Conservation (phyloP, 2,113 vertebrate genomes). For the Arothron firmamentum region DNA sequence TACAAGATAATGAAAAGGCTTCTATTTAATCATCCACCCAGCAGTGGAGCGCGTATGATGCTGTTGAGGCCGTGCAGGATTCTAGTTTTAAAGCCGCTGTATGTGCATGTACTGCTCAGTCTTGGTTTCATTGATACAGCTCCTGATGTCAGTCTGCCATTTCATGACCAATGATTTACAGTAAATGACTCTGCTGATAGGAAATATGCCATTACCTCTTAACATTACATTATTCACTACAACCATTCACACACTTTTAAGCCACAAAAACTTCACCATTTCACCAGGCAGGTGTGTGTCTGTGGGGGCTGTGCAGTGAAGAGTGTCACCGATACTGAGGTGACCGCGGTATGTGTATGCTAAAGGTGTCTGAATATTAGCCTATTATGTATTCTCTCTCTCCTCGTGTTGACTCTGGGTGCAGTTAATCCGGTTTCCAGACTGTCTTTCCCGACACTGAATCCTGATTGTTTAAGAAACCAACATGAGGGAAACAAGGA, state of each 20-base stretch:
- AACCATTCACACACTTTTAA: background rate
- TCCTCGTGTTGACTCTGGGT: conserved; percentile 56
- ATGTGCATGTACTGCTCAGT: too few relatives aligned
- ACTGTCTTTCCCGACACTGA: conserved; percentile 29
- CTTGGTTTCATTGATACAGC: too few relatives aligned
- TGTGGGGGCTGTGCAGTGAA: conserved; percentile 10
- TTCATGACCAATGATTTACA: too few relatives aligned
- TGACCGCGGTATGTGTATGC: conserved; percentile 50
- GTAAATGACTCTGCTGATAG: too few relatives aligned
- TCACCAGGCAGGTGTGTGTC: background rate
- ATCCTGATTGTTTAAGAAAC: conserved; percentile 12
- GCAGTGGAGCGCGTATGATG: too few relatives aligned
- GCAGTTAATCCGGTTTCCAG: conserved; percentile 62
- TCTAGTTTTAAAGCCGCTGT: too few relatives aligned
- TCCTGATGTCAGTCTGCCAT: too few relatives aligned
- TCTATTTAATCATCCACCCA: too few relatives aligned
- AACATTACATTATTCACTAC: background rate
- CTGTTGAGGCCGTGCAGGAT: too few relatives aligned
- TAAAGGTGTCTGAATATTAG: conserved; percentile 46
- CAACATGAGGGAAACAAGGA: conserved; percentile 16
- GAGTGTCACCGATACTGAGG: conserved; percentile 49
- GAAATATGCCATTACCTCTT: background rate
- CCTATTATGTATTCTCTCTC: conserved; percentile 31
- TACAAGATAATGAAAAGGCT: too few relatives aligned
- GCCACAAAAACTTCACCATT: background rate